A percentile compares a stretch with the other conserved stretches of the same genome.
These are phyloP conservation scores for Alloscopus bannaensis DNA, from an alignment of 2,888 invertebrate species.

Conservation along the genomic window DNA sequence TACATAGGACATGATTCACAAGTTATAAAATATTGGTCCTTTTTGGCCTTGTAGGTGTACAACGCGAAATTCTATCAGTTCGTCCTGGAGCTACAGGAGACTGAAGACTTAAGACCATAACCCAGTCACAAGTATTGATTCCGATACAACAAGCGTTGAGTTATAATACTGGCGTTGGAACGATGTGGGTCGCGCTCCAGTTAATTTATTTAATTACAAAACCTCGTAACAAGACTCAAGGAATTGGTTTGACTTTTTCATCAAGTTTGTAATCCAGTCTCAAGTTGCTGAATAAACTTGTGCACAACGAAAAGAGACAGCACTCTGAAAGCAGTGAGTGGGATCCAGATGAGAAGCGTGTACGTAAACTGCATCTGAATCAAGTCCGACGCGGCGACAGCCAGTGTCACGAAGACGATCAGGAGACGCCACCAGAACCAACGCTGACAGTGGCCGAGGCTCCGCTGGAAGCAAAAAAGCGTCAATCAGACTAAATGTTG, in stretches of 20 bases:
- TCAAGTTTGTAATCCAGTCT: conserved; percentile 7
- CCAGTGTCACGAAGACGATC: conserved; percentile 34
- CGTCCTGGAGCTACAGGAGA: no score
- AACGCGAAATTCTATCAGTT: no score
- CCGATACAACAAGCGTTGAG: no score
- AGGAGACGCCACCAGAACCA: conserved; percentile 65
- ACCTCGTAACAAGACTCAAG: no score
- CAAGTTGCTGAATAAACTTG: conserved; percentile 31
- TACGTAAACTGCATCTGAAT: conserved; percentile 63
- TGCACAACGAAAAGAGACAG: conserved; percentile 38
- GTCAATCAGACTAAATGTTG: no score
- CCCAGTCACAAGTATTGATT: no score
- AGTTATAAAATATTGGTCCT: no score
- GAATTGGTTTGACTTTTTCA: conserved; percentile 16
- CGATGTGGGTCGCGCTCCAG: no score
- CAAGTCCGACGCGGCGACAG: conserved; percentile 47
- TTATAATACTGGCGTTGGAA: no score
- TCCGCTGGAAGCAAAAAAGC: conserved; percentile 61
- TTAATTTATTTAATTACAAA: no score
- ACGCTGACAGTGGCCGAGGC: conserved; percentile 49
- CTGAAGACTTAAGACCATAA: no score
- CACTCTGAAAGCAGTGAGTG: conserved; percentile 51
- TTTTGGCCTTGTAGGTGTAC: no score
- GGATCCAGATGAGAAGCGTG: conserved; percentile 54
- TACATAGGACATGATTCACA: not conserved